Evolutionary conservation across 2,797 vertebrate species (phyloP), one percentile per base, ranked within the genome.

Genomic region (Sphaeramia orbicularis): DNA sequence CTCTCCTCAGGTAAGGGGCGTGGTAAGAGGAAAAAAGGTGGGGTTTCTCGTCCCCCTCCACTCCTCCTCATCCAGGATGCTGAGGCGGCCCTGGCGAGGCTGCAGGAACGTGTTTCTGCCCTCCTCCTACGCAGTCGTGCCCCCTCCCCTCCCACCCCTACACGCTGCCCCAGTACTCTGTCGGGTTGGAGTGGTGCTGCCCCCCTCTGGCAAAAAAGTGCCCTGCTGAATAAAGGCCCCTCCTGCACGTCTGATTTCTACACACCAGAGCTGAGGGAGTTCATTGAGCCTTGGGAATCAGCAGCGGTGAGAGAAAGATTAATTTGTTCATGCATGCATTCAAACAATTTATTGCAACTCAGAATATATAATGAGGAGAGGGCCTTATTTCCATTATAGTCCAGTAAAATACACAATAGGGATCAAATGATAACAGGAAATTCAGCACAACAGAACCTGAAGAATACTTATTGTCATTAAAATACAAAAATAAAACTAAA

Each of bases 161-260:
- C 82, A 0, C 91, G 94, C 32, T 74, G 92, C 21, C 53, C 87
- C 27, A 97, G 97, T 71, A 74, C 40, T 11, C 92, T 98, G 59
- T 81, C 81, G 0, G 71, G 81, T 10, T 21, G 65, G 67, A 52
- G 32, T 6, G 88, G 72, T 7, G 77, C 68, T 40, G 87, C 89
- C 63, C 89, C 91, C 36, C 91, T 99, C 30, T 99, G 98, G 97
- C 86, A 92, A 40, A 91, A 91, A 90, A 99, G 96, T n/a, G 40
- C 94, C 5, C 91, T 98, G 71, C 84, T 77, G 0, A 86, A 77
- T 2, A 69, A 49, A 44, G 74, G 38, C 24, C 41, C 75, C 8
- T 71, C 36, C 61, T 65, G 84, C 1, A 10, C 10, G 0, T 88
- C 83, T 2, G 86, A 89, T 9, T 97, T 96, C 84, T 96, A 96